Evolutionary conservation across 2,113 vertebrate species (phyloP), one percentile per base, ranked within the genome.

Genomic region (Penelope pileata): DNA sequence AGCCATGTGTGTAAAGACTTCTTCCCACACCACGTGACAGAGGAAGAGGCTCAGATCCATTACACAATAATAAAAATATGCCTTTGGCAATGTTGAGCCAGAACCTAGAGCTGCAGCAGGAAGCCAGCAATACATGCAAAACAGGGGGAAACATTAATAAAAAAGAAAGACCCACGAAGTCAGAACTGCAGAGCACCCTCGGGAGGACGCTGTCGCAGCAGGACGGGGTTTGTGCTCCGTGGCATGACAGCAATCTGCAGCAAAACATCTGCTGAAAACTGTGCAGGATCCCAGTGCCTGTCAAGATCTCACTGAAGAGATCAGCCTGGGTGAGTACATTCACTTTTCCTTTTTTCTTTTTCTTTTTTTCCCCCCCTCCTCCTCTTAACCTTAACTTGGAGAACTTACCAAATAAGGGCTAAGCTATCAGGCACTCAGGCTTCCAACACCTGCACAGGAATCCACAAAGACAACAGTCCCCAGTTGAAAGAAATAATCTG

Each of bases 1-100:
- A 91, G 93, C 93, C 96, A 75, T 78, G 92, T 96, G 97, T 88
- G 86, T 2, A 0, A 73, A 86, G 70, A 79, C 66, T 94, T 91
- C 87, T 95, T 74, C 82, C 91, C 9, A 0, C 51, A 88, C 94
- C 98, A 98, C 97, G 97, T 98, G 98, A 98, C 96, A 1, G 69
- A 78, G 93, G 91, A 87, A 92, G 73, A 93, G 85, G 83, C 96
- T 42, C 95, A 60, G 88, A 92, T 90, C 94, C 94, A 96, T 98
- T 97, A 98, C 97, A 95, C 97, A 97, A 97, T 97, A 96, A 96
- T 97, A 91, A 95, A 98, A 98, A 97, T 97, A 98, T 98, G 97
- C 96, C 96, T 91, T 93, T 94, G 96, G 97, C 95, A 93, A 74
- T 27, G 10, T 50, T 27, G 56, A 95, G 94, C 93, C 78, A 69